Evolutionary conservation across 2,113 vertebrate genomes (phyloP).

Genomic region (Nesogale talazaci): DNA sequence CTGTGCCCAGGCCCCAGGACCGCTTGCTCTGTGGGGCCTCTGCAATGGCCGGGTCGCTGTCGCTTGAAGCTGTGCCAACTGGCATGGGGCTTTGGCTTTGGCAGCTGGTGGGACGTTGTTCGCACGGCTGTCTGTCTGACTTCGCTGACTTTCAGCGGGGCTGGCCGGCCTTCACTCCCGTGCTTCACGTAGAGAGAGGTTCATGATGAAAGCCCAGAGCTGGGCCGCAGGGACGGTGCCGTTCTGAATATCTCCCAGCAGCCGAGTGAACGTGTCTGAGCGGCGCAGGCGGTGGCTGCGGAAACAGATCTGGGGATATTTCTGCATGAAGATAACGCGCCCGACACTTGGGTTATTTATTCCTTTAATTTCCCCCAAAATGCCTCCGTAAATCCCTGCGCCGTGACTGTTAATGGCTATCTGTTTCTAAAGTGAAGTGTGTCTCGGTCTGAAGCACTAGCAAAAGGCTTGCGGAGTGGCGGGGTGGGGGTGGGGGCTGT

Average conservation of each 20-base stretch:
- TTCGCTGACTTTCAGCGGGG: neutral
- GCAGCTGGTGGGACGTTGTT: neutral
- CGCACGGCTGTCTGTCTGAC: too few relatives aligned
- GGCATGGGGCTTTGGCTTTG: neutral
- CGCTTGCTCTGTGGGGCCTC: too few relatives aligned
- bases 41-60: neutral
- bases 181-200: neutral
- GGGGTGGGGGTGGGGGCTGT: neutral
- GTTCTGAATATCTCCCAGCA: neutral
- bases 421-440: constrained; percentile 39
- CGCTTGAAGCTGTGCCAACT: neutral
- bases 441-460: neutral
- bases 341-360: constrained; percentile 35
- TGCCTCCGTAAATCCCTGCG: constrained; percentile 7
- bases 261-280: neutral
- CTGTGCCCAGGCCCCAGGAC: neutral
- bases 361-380: constrained; percentile 55
- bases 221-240: neutral
- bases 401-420: constrained; percentile 33
- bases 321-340: neutral
- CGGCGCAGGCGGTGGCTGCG: neutral
- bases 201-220: neutral
- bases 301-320: neutral
- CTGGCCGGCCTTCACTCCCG: too few relatives aligned
- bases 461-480: too few relatives aligned